Conservation (phyloP, 1,140 invertebrate genomes). For the Drosophila ercepeae region DNA sequence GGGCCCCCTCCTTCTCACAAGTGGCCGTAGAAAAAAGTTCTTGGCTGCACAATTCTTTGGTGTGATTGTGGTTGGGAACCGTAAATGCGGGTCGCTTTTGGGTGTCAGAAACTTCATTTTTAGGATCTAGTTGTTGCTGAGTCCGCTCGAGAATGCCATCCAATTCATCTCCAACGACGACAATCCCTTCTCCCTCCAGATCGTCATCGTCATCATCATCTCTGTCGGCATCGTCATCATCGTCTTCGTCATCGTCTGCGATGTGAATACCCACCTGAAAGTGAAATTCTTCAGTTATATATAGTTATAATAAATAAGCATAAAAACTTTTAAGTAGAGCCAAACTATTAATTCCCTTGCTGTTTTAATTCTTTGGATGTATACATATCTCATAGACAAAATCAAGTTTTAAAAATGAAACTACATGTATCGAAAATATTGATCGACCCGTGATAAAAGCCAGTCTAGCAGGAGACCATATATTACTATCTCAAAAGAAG, state of each 20-base stretch:
- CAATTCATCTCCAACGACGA: conserved; percentile 84
- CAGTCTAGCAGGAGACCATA: too few relatives aligned
- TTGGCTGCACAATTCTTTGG: conserved; percentile 85
- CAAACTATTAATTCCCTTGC: too few relatives aligned
- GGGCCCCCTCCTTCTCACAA: conserved; percentile 65
- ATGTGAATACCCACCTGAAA: conserved; percentile 85
- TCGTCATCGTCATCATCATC: conserved; percentile 83
- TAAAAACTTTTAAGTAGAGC: too few relatives aligned
- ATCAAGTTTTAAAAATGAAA: too few relatives aligned
- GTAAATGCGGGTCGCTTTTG: conserved; percentile 81
- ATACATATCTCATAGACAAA: too few relatives aligned
- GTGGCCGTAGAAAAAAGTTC: conserved; percentile 53
- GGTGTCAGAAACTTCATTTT: conserved; percentile 19
- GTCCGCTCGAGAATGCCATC: conserved; percentile 62
- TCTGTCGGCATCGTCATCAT: conserved; percentile 41
- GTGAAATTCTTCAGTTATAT: background rate
- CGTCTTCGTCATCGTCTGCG: conserved; percentile 60
- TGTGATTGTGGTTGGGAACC: conserved; percentile 86
- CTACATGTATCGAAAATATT: too few relatives aligned
- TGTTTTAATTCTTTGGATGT: too few relatives aligned
- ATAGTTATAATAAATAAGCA: too few relatives aligned
- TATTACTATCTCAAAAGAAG: too few relatives aligned
- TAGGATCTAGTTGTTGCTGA: conserved; percentile 41
- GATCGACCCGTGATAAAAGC: too few relatives aligned
- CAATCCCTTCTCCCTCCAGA: conserved; percentile 84